Base-by-base conservation (phyloP, 2,797 vertebrate genomes). In the Gorsachius magnificus region DNA sequence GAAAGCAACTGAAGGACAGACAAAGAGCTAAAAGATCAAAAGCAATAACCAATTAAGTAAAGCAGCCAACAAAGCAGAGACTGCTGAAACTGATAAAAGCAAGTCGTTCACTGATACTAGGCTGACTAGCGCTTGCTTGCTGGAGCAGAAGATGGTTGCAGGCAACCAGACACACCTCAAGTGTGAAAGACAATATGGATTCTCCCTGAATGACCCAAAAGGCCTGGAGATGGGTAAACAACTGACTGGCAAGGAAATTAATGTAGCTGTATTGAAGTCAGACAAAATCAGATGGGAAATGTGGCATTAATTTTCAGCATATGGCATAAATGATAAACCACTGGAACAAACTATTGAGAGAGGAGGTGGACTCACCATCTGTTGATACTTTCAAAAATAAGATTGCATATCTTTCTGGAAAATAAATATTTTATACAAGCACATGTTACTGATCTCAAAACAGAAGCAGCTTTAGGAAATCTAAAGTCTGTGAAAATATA, bases 391-490 rank as follows among this genome's bases (percentile, higher is more conserved):
- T 87, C 50, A 92, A 89, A 96, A 92, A 70, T 76, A 90, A 83
- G 48, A 84, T 60, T 91, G 31, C 36, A 61, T 81, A 81, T 81
- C 82, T 95, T 94, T 83, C 84, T 91, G 79, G 57, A 90, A 96
- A 95, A 96, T 89, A 96, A 96, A 95, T 95, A 93, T 96, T 96
- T 94, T 81, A 92, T 36, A 90, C 50, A 83, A 90, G 57, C 76
- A 75, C 87, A 87, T 79, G 45, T 71, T 87, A 81, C 76, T 88
- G 69, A 92, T 50, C 72, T 91, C 57, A 87, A 93, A 96, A 95
- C 89, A 95, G 71, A 89, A 87, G 79, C 79, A 89, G 69, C 60
- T 93, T 66, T 54, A 81, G 84, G 60, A 96, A 93, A 94, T 85
- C 35, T 64, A 50, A 93, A 83, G 46, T 83, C 69, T 87, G n/a